Base-by-base conservation (phyloP, 2,888 invertebrate species). In the Trichogramma dendrolimi region DNA sequence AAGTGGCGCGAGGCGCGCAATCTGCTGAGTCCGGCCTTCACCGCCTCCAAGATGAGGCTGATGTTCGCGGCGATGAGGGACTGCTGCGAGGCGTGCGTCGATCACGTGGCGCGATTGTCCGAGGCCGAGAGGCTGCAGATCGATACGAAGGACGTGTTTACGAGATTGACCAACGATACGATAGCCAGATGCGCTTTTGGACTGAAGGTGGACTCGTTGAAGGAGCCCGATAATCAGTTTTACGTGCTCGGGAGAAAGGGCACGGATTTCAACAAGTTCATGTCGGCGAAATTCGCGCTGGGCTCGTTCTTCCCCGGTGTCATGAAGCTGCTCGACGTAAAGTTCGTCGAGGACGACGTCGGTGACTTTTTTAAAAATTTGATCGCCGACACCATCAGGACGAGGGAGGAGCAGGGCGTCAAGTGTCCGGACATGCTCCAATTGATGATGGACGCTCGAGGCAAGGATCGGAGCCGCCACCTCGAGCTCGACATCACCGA, bases 1-100 rank as follows among this genome's bases (percentile, higher is more conserved):
- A 78, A 69, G 72, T 84, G 83, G 83, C 77, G 81, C 0, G 78
- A 81, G 4, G 81, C 83, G 80, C 71, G 84, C 8, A 73, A 75
- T 0, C 80, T 81, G 0, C 68, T 84, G 11, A 83, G 82, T 59
- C 84, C 83, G 2, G 81, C 83, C 0, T 84, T 84, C 72, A 84
- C 84, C 0, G 77, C 81, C 7, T 81, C 82, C 56, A 84, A 84
- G 72, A 83, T 84, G 82, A 80, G 80, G 53, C 69, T 73, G 4
- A 83, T 84, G 81, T 75, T 82, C 69, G 79, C 80, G 0, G 77
- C 82, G 48, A 81, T 84, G 59, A 63, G 67, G 0, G 74, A 72
- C 27, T 73, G 74, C 48, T 73, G 73, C n/a, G 65, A 61, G 46
- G 72, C 70, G 40, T 73, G 75, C 60, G 66, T 68, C 6, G 55